These are phyloP conservation scores for Pocota personata DNA, from an alignment of 2,888 invertebrate genomes.

Conservation along the genomic window DNA sequence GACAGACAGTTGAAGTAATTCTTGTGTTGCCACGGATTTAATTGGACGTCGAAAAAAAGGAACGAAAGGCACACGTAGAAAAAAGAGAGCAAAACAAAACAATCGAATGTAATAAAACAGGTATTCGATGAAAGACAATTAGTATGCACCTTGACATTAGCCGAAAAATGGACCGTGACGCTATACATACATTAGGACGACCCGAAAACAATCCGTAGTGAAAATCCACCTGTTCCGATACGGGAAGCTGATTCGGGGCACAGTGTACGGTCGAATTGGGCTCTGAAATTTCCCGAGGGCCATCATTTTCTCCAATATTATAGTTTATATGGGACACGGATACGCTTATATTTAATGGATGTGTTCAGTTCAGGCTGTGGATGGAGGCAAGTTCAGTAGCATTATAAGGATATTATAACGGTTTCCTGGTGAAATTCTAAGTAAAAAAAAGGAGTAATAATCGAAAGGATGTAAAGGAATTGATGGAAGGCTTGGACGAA, in stretches of 20 bases:
- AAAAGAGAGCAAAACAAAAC: background rate
- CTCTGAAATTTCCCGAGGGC: conserved; percentile 53
- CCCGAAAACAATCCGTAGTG: conserved; percentile 26
- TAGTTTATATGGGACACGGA: conserved; percentile 40
- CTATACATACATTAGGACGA: conserved; percentile 61
- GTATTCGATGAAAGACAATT: conserved; percentile 62
- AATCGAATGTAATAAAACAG: conserved; percentile 50
- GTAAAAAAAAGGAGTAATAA: background rate
- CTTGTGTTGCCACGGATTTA: conserved; percentile 41
- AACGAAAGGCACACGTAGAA: background rate
- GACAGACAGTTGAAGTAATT: conserved; percentile 47
- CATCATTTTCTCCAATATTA: conserved; percentile 61
- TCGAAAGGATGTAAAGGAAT: background rate
- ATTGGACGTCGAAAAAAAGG: conserved; percentile 31
- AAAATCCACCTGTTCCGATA: conserved; percentile 66
- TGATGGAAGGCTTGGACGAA: too few species aligned
- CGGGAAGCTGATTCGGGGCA: conserved; percentile 33
- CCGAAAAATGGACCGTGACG: conserved; percentile 71
- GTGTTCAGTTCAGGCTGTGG: conserved; percentile 1
- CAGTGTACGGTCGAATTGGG: conserved; percentile 39
- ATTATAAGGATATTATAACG: conserved; percentile 55
- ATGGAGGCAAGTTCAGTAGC: conserved; percentile 2
- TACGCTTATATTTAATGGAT: conserved; percentile 49
- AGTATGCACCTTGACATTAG: conserved; percentile 73
- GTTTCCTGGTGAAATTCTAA: conserved; percentile 29